Evolutionary conservation across 2,797 vertebrate species (phyloP), one percentile per base, ranked within the genome.

Genomic region (Siniperca obscura): DNA sequence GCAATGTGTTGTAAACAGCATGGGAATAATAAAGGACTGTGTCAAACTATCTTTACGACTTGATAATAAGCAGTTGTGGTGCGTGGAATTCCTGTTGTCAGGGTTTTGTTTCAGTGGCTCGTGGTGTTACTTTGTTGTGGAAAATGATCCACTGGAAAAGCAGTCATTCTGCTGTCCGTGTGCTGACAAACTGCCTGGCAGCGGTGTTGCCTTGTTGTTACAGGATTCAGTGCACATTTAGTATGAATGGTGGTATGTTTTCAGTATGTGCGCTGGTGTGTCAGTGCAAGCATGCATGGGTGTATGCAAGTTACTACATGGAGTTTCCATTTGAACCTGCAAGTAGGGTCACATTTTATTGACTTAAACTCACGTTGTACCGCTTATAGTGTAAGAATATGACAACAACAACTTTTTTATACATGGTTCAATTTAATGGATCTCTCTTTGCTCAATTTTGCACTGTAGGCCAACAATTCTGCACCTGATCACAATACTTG

Each of bases 41-140:
- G 69, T 82, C 60, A 22, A 72, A 64, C 72, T 60, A 66, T 86
- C 85, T 92, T 91, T 84, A 92, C 25, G 36, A 85, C 81, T 71
- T 81, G 73, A 83, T 93, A 92, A 94, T 91, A 85, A 89, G 84
- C 85, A 77, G 82, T 78, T 88, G 46, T 8, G 48, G 21, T 4
- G 7, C n/a, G 74, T 72, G 86, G 85, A 85, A 83, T 92, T 91
- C 73, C 86, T 89, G 72, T 56, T 82, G 80, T 85, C 62, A 21
- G 73, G 75, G 60, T 65, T 86, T 87, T 87, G 56, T 87, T 78
- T 62, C 50, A 68, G 66, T 8, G 76, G 40, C 61, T 74, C 30
- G 22, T 86, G 74, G 25, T 87, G 72, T 78, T 53, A 13, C 75
- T 86, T 67, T 77, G 83, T 78, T 74, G 74, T 86, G 80, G 77